Conservation (phyloP, 92 coral and sea anemone species). For the Ricordea florida region DNA sequence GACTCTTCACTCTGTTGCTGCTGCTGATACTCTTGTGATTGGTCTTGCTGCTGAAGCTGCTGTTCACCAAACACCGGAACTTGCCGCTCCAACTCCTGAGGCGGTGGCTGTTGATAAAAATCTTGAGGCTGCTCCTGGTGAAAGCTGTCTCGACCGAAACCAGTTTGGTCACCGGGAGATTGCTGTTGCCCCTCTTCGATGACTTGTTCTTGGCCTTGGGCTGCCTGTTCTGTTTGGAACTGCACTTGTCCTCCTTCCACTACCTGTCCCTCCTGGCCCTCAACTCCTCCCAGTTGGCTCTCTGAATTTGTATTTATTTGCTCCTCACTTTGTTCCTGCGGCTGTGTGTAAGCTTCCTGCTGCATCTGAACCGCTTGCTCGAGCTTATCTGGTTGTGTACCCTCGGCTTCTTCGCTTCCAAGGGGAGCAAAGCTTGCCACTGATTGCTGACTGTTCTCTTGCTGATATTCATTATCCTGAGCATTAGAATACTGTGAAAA, state of each 20-base stretch:
- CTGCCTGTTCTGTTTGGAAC: slow-evolving; percentile 16
- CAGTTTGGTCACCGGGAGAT: neutral
- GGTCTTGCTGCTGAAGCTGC: neutral
- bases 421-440: neutral
- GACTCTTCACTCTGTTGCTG: slow-evolving; percentile 26
- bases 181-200: slow-evolving; percentile 16
- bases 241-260: slow-evolving; percentile 13
- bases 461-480: slow-evolving; percentile 15
- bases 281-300: slow-evolving; percentile 13
- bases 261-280: slow-evolving; percentile 20
- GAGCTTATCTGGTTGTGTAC: slow-evolving; percentile 30
- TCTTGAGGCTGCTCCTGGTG: slow-evolving; percentile 20
- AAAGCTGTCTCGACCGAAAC: neutral
- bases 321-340: slow-evolving; percentile 29
- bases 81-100: slow-evolving; percentile 9
- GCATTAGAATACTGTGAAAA: neutral
- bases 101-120: neutral
- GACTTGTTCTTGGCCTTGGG: slow-evolving; percentile 33
- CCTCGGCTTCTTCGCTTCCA: slow-evolving; percentile 24
- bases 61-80: neutral
- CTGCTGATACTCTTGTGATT: slow-evolving; percentile 3
- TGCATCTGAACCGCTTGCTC: slow-evolving; percentile 54
- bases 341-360: slow-evolving; percentile 36
- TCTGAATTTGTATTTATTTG: neutral
- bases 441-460: slow-evolving; percentile 13